Evolutionary conservation across 2,888 invertebrate genomes (phyloP).

Genomic region (Baccha elongata): DNA sequence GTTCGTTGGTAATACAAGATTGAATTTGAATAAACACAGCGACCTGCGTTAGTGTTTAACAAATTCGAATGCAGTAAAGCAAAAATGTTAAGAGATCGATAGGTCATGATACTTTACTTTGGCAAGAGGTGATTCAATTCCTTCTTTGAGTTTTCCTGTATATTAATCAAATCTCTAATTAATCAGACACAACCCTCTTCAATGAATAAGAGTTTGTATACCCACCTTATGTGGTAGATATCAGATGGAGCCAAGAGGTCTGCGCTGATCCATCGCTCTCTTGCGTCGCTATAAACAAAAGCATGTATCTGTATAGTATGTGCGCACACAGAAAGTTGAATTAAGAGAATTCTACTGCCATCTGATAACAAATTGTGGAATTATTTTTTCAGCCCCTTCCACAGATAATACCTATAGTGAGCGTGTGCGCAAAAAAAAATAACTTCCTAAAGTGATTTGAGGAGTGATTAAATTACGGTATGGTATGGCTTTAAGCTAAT

Average conservation of each 20-base stretch:
- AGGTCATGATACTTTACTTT: slow-evolving; percentile 46
- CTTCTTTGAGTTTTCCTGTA: slow-evolving; percentile 59
- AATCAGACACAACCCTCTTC: slow-evolving; percentile 71
- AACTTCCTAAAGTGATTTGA: slow-evolving; percentile 46
- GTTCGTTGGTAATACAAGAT: slow-evolving; percentile 34
- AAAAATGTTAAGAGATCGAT: slow-evolving; percentile 69
- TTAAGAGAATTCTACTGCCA: slow-evolving; percentile 49
- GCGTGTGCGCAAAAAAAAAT: slow-evolving; percentile 22
- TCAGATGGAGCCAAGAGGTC: slow-evolving; percentile 73
- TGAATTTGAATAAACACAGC: slow-evolving; percentile 69
- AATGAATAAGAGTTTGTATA: slow-evolving; percentile 22
- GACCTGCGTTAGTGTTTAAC: slow-evolving; percentile 67
- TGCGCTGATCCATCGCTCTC: slow-evolving; percentile 61
- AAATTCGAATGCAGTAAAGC: slow-evolving; percentile 74
- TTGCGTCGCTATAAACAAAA: slow-evolving; percentile 11
- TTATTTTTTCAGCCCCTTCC: slow-evolving; percentile 57
- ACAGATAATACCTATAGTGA: too few species aligned
- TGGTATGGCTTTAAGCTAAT: slow-evolving; percentile 22
- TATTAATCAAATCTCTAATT: slow-evolving; percentile 74
- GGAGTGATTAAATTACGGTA: slow-evolving; percentile 67
- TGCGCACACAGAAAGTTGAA: slow-evolving; percentile 16
- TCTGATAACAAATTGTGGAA: slow-evolving; percentile 66
- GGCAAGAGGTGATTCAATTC: slow-evolving; percentile 59
- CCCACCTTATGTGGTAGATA: slow-evolving; percentile 30
- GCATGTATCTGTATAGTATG: background rate